Percentiles rank a stretch among this genome's conserved stretches.
Conservation (phyloP, 2,888 invertebrate species). For the Stegophylla sp. region DNA sequence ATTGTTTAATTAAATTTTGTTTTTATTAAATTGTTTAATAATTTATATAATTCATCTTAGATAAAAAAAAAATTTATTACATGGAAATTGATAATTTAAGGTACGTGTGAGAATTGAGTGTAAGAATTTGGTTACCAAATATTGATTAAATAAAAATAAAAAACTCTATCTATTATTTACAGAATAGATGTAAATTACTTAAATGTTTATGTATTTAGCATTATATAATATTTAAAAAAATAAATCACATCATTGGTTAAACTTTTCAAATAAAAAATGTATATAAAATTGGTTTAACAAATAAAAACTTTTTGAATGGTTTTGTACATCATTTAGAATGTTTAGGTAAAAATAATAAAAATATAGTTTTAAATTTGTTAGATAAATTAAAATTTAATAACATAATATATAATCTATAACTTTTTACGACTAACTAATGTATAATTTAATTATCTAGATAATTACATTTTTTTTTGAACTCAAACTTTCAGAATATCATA, state of each 20-base stretch:
- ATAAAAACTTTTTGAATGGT: background rate
- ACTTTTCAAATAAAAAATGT: background rate
- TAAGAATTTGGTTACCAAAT: too few relatives aligned
- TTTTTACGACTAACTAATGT: background rate
- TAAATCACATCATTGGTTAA: background rate
- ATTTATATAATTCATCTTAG: too few relatives aligned
- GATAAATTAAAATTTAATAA: background rate
- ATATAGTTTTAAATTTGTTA: background rate
- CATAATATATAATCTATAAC: conserved; percentile 6
- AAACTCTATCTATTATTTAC: too few relatives aligned
- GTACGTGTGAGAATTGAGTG: too few relatives aligned
- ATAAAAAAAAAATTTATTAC: too few relatives aligned
- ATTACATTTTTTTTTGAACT: conserved; percentile 26
- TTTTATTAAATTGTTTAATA: too few relatives aligned
- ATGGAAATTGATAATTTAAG: too few relatives aligned
- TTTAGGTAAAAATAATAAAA: background rate
- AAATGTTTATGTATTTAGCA: too few relatives aligned
- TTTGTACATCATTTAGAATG: background rate
- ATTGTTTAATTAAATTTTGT: too few relatives aligned
- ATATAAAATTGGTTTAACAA: background rate
- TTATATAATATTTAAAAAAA: too few relatives aligned
- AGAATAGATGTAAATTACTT: too few relatives aligned
- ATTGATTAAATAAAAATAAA: too few relatives aligned
- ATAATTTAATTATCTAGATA: conserved; percentile 7
- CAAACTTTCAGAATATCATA: conserved; percentile 12